Base-by-base conservation (phyloP, 2,797 vertebrate genomes). In the Aplochiton taeniatus region DNA sequence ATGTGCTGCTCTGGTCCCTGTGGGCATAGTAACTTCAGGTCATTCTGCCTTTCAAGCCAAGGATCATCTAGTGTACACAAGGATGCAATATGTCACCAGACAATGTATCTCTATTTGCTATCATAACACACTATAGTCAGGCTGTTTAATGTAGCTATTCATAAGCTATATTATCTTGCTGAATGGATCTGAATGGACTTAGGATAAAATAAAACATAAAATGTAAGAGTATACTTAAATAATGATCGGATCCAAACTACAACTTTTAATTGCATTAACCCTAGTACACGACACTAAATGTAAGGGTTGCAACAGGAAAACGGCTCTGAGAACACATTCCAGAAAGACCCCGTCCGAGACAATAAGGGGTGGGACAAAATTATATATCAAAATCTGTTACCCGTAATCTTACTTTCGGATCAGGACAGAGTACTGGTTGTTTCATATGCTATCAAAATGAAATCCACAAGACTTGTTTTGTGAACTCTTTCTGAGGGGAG, bases 281-380 rank as follows among this genome's bases (percentile, higher is more conserved):
- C 31, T 31, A 31, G 31, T 6, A 80, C 13, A 47, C 16, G 13
- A 43, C 58, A 70, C 87, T 90, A 91, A 91, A 90, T 86, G 85
- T 90, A 87, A 89, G 83, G 83, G 79, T 71, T 84, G 89, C 69
- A 90, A 92, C 91, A 93, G 92, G 91, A 92, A 93, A 92, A 88
- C 88, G 84, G 87, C 89, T 74, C 50, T 76, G 81, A 87, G 90
- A 90, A 89, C 89, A 85, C 88, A 93, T 92, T 93, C 90, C 90
- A 80, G 74, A 11, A 86, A 65, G 83, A 81, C 62, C 67, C 84
- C 63, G 84, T 65, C 20, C 67, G 77, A 87, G 85, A 92, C 92
- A 92, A 92, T 92, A 78, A 89, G 87, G 91, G 92, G 92, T 90
- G 92, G 91, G 90, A 90, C 92, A 79, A 50, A 69, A 54, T 76